Evolutionary conservation across 1,140 invertebrate genomes (phyloP).

Genomic region (Neelides sp.): DNA sequence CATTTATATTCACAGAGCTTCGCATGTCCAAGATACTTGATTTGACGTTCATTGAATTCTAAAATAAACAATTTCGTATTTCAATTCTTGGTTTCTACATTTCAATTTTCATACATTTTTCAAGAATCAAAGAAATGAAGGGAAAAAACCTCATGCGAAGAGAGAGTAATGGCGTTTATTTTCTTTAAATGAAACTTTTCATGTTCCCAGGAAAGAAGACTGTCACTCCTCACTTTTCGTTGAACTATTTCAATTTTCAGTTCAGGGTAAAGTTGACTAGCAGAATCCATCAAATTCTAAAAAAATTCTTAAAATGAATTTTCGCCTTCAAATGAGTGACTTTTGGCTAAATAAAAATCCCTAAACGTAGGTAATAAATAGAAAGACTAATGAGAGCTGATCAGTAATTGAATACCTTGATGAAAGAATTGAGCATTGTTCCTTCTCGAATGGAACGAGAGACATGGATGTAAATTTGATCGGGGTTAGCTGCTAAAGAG

Average conservation of each 20-base stretch:
- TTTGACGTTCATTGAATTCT: constrained; percentile 40
- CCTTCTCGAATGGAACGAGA: constrained; percentile 89
- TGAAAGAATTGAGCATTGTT: constrained; percentile 55
- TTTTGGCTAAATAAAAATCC: constrained; percentile 7
- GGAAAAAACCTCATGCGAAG: constrained; percentile 48
- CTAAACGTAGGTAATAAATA: not conserved
- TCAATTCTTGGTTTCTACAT: constrained; percentile 3
- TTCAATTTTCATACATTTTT: not conserved
- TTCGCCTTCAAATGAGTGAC: not conserved
- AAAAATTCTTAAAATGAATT: constrained; percentile 18
- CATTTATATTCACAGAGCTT: constrained; percentile 46
- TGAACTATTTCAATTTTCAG: constrained; percentile 66
- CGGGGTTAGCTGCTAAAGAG: constrained; percentile 47
- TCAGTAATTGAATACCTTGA: constrained; percentile 41
- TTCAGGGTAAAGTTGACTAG: constrained; percentile 38
- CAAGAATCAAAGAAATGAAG: not conserved
- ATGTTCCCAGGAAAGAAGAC: constrained; percentile 89
- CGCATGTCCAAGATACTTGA: constrained; percentile 50
- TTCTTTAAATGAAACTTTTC: constrained; percentile 86
- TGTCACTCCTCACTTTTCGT: constrained; percentile 96
- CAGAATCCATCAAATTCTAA: constrained; percentile 45
- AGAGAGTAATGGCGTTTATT: constrained; percentile 80
- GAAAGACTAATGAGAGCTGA: not conserved
- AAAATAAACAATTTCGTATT: constrained; percentile 21
- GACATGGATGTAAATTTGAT: constrained; percentile 73